Evolutionary conservation across 2,888 invertebrate genomes (phyloP).

Genomic region (Teleiodes luculella): DNA sequence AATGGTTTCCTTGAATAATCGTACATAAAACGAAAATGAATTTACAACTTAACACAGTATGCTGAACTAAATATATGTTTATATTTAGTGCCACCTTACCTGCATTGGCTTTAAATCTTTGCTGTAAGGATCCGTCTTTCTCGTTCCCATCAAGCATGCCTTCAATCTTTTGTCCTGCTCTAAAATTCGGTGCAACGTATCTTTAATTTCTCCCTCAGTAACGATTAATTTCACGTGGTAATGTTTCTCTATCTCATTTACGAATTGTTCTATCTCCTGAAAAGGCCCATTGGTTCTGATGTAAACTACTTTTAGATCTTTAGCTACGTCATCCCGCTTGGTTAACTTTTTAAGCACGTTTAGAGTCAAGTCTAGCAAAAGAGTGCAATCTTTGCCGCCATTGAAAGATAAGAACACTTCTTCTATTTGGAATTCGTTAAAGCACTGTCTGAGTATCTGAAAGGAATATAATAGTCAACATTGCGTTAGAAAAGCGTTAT

Average conservation of each 20-base stretch:
- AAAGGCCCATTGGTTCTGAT: conserved; percentile 90
- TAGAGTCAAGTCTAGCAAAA: conserved; percentile 80
- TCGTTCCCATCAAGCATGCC: conserved; percentile 94
- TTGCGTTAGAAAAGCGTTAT: background rate
- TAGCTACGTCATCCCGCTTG: conserved; percentile 48
- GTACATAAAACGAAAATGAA: no score
- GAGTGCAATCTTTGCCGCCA: conserved; percentile 99
- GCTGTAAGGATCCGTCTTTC: conserved; percentile 92
- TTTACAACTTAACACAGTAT: no score
- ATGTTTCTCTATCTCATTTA: conserved; percentile 82
- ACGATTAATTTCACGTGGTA: conserved; percentile 86
- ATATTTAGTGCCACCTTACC: conserved; percentile 57
- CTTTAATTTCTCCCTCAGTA: conserved; percentile 84
- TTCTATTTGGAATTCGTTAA: conserved; percentile 81
- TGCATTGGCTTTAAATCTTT: conserved; percentile 82
- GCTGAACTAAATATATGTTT: background rate
- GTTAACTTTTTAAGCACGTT: conserved; percentile 47
- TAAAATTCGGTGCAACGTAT: conserved; percentile 82
- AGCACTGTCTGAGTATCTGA: conserved; percentile 81
- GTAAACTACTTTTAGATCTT: conserved; percentile 85
- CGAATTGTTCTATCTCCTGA: conserved; percentile 91
- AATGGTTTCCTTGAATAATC: no score
- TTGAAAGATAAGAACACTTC: conserved; percentile 96
- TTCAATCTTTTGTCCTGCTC: conserved; percentile 80
- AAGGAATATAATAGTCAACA: conserved; percentile 27